Evolutionary conservation across 2,797 vertebrate genomes (phyloP).

Genomic region (Amphiprion clarkii): DNA sequence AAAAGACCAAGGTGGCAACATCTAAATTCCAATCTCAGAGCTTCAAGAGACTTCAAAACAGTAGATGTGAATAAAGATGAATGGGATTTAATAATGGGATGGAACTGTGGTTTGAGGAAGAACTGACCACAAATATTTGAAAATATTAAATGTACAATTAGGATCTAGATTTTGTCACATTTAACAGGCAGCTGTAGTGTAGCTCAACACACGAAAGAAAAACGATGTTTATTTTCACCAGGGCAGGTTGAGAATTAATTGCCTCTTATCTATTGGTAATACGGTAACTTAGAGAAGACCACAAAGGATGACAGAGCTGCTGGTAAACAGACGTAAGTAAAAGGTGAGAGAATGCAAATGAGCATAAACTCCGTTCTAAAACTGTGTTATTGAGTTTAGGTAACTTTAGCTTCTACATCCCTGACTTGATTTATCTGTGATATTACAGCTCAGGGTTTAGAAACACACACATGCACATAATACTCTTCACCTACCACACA

Average conservation of each 20-base stretch:
- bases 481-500: slow-evolving; percentile 30
- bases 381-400: slow-evolving; percentile 1
- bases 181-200: too few relatives aligned
- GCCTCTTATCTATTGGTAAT: not conserved
- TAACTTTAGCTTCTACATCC: slow-evolving; percentile 10
- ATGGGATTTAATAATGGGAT: not conserved
- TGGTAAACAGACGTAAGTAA: slow-evolving; percentile 22
- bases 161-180: not conserved
- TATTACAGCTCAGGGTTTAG: slow-evolving; percentile 29
- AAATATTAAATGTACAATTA: not conserved
- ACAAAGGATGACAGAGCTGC: slow-evolving; percentile 4
- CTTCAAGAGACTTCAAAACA: too few relatives aligned
- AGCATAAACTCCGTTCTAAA: slow-evolving; percentile 4
- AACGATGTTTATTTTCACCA: not conserved
- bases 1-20: too few relatives aligned
- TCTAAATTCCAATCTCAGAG: too few relatives aligned
- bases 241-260: not conserved
- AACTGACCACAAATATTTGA: too few relatives aligned
- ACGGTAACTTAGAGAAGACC: not conserved
- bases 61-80: not conserved
- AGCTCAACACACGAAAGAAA: too few relatives aligned
- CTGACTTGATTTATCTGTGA: slow-evolving; percentile 36
- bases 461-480: slow-evolving; percentile 11
- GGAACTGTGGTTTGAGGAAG: not conserved
- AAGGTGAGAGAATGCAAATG: slow-evolving; percentile 4